Base-by-base conservation (phyloP, 2,797 vertebrate genomes). In the Brachyalestes nurse region DNA sequence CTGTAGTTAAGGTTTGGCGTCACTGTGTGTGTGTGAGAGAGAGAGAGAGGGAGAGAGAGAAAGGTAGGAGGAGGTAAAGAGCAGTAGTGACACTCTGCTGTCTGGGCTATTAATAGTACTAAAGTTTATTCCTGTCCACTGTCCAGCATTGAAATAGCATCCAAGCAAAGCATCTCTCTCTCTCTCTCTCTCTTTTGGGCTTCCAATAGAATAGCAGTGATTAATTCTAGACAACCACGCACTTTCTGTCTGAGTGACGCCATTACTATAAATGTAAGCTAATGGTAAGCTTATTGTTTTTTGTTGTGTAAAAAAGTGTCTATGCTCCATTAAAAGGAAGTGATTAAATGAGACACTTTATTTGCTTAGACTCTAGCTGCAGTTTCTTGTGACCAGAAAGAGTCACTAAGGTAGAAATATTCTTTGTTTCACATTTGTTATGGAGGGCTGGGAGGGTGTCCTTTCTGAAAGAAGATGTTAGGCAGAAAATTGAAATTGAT, bases 91-190 rank as follows among this genome's bases (percentile, higher is more conserved):
- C 66, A 57, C 79, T 28, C 19, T 64, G 73, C 55, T 76, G 73
- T 77, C 75, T 76, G 80, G 14, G 61, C 75, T 82, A 82, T 82
- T 82, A 78, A 60, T 82, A 82, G 75, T 78, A 53, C 75, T 67
- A 9, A 66, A 66, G 80, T 73, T 66, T 73, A 78, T 77, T 77
- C 42, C 9, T 77, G 67, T 77, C 69, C 80, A 40, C 40, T 66
- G 67, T 66, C 69, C 80, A 64, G 75, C 77, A 73, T 73, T 77
- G 77, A 75, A 77, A 77, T 72, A 77, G 74, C 80, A 72, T 55
- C 80, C 61, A 47, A 57, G 60, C 70, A 77, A 58, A 65, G 42
- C 17, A 47, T 16, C 23, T 4, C 47, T 17, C 21, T 19, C 47
- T 16, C 25, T 53, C 69, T 53, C 10, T 17, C 61, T 21, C 19